Evolutionary conservation across 2,888 invertebrate genomes (phyloP), one percentile per base, ranked within the genome.

Genomic region (Hoplodrina ambigua): DNA sequence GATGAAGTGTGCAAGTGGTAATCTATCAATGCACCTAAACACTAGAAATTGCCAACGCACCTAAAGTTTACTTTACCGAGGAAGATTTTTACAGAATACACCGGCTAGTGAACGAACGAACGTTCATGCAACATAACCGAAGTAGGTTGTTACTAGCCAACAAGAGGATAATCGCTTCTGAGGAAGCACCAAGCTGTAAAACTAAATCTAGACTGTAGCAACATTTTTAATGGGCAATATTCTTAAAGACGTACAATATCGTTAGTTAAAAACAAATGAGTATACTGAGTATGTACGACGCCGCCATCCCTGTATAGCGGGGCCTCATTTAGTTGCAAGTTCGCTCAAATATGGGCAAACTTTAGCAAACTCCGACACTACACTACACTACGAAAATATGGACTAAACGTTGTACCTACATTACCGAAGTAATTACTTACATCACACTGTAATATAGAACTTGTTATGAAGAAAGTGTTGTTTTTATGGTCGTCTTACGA

Each of bases 301-400:
- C 69, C 69, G 63, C 70, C 76, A 78, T 79, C 69, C 41, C 78
- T 69, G 72, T 76, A 72, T 61, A 76, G 62, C 60, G 56, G 72
- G 53, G 79, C 69, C 81, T 81, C 80, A 82, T 84, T 85, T 82
- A 65, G 73, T 77, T 67, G 57, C 71, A 84, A 86, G 80, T 86
- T 86, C 59, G 66, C 77, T 77, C 81, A 79, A 82, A 85, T 86
- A 86, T 86, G 81, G 79, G 78, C 80, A 68, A 86, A 86, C 75
- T 85, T 86, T 19, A 55, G 52, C 57, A 69, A 85, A 84, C 78
- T 85, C 69, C 66, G 74, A 57, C 78, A 81, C 79, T 80, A 76
- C 72, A 78, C 73, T 75, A 76, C 71, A 66, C 67, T 69, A 65
- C 61, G 81, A 78, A 84, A 85, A 83, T 82, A 79, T 82, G 73